Percentiles rank a stretch among this genome's conserved stretches.
Evolutionary conservation across 2,888 invertebrate genomes (phyloP).

Genomic region (Endotricha flammealis): DNA sequence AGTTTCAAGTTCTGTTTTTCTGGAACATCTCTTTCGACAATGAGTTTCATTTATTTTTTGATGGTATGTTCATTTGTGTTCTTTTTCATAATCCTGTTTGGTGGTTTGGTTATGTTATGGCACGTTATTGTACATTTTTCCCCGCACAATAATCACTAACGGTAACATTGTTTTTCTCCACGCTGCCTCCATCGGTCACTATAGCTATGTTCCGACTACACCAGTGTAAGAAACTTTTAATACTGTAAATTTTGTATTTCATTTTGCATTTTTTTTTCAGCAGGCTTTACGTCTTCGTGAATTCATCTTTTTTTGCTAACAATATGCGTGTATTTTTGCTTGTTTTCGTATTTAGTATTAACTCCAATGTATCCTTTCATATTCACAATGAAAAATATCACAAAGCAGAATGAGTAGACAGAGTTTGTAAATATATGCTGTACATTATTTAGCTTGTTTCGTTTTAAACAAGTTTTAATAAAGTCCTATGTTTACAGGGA

Average conservation of each 20-base stretch:
- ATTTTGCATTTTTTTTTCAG: conserved; percentile 22
- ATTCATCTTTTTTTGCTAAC: neutral
- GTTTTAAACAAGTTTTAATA: conserved; percentile 1
- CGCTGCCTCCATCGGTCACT: conserved; percentile 70
- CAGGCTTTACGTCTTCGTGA: neutral
- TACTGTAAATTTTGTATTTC: conserved; percentile 21
- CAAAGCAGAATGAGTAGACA: conserved; percentile 1
- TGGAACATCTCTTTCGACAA: conserved; percentile 74
- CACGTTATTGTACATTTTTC: conserved; percentile 21
- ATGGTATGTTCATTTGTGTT: conserved; percentile 25
- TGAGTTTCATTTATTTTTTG: conserved; percentile 22
- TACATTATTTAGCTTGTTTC: conserved; percentile 2
- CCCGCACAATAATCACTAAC: conserved; percentile 49
- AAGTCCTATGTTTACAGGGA: conserved; percentile 70
- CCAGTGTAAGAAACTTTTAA: conserved; percentile 79
- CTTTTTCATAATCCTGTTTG: conserved; percentile 18
- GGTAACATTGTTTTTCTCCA: conserved; percentile 51
- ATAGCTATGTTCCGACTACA: conserved; percentile 79
- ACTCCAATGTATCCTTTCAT: conserved; percentile 1
- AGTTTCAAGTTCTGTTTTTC: conserved; percentile 27
- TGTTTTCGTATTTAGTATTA: conserved; percentile 8
- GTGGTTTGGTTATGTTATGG: conserved; percentile 22
- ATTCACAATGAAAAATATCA: neutral
- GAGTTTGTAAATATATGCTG: conserved; percentile 8
- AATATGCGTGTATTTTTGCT: conserved; percentile 9